Evolutionary conservation across 2,113 vertebrate genomes (phyloP).

Genomic region (Hiodon tergisus): DNA sequence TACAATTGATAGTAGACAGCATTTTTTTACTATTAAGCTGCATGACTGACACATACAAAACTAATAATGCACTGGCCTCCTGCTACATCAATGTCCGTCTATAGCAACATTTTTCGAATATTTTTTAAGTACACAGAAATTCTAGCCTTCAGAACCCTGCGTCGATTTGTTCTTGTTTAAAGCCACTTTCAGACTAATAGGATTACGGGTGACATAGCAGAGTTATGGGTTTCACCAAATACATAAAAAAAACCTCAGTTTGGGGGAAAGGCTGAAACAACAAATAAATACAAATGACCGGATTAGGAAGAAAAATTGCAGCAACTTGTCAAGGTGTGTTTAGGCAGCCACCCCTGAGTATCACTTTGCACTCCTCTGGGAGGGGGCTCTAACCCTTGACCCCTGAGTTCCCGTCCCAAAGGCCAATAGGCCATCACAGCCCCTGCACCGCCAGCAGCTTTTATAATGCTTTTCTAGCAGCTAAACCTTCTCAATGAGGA

Average conservation of each 20-base stretch:
- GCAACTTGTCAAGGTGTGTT: constrained; percentile 22
- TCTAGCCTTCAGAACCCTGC: constrained; percentile 18
- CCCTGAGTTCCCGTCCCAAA: neutral
- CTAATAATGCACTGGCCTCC: neutral
- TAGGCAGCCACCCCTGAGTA: constrained; percentile 27
- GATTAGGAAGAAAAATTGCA: constrained; percentile 62
- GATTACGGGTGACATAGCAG: constrained; percentile 52
- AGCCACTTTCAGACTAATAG: constrained; percentile 59
- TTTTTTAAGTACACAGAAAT: neutral
- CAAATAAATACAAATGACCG: constrained; percentile 71
- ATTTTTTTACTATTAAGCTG: too few species aligned
- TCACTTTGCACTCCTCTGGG: neutral
- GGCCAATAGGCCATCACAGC: too few species aligned
- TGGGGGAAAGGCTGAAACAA: constrained; percentile 47
- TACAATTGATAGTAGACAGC: too few species aligned
- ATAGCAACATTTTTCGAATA: too few species aligned
- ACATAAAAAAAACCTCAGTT: constrained; percentile 44
- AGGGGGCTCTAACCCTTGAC: neutral
- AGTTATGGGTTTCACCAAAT: constrained; percentile 37
- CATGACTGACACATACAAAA: neutral
- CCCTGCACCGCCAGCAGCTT: too few species aligned
- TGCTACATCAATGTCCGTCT: too few species aligned
- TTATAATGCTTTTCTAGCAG: too few species aligned
- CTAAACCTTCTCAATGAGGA: too few species aligned
- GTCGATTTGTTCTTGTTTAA: constrained; percentile 68